Base-by-base conservation (phyloP, 1,140 invertebrate species). In the Drosophila yakuba region DNA sequence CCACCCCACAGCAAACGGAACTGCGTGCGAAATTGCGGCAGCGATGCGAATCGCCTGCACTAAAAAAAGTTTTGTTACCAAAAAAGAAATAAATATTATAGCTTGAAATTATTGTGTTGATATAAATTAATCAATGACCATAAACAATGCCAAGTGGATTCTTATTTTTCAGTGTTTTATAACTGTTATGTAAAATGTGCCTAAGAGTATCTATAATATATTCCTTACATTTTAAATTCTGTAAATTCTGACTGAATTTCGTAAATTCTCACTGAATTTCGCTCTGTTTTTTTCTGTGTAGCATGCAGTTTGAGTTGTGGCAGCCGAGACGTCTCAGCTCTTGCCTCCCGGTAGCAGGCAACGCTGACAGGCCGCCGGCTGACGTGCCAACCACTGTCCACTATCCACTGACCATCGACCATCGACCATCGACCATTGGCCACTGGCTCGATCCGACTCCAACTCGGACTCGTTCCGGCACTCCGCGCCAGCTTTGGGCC, bases 321-420 rank as follows among this genome's bases (percentile, higher is more conserved):
- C 74, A 75, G 74, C 15, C 55, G 39, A 74, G 71, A 64, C 47
- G 73, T 68, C 72, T 75, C 69, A 48, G 48, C 62, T 69, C 74
- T 75, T 79, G 82, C 83, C 83, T 85, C 82, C 78, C 82, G 79
- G 83, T 86, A 86, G 83, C 83, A 58, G 74, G 55, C 55, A 69
- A 57, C 44, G 56, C 79, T 86, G 83, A 88, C 83, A 86, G 81
- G 58, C 64, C 50, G 80, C 64, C 63, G 74, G 74, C 74, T 77
- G 57, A 77, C 63, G 74, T 76, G 74, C 72, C 73, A 57, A 57
- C 60, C 71, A 75, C 60, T 57, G 52, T 64, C 71, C 71, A 74
- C 71, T 56, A 32, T 32, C 32, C 32, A 32, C 32, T 32, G 59
- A 54, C 75, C 76, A 72, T 36, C 45, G 54, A 50, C 51, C 64